Conservation (phyloP, 2,888 invertebrate species). For the Neoitamus cyanurus region DNA sequence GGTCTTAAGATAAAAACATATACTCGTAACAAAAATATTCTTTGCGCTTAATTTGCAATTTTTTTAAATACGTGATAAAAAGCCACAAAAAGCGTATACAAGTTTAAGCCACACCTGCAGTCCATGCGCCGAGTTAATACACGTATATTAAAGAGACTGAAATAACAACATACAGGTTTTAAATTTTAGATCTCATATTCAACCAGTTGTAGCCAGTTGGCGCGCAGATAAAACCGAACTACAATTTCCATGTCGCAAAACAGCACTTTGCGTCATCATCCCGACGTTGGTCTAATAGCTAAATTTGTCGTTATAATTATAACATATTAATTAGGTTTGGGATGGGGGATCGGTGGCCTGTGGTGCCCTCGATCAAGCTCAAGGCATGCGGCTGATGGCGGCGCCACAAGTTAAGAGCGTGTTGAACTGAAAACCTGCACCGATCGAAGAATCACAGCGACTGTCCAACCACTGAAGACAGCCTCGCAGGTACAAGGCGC, state of each 20-base stretch:
- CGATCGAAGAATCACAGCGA: neutral
- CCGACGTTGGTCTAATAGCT: neutral
- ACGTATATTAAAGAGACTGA: neutral
- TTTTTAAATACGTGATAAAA: neutral
- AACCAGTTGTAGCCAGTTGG: neutral
- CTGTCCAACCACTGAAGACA: neutral
- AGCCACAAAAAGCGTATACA: neutral
- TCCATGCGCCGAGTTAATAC: neutral
- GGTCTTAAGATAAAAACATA: neutral
- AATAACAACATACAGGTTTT: neutral
- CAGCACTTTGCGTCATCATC: neutral
- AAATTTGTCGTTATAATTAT: neutral
- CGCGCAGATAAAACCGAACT: neutral
- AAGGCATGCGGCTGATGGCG: neutral
- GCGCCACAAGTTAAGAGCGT: neutral
- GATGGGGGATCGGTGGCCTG: neutral
- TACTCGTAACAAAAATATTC: neutral
- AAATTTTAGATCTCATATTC: neutral
- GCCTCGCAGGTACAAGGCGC: neutral
- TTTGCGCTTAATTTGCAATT: neutral
- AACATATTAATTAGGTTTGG: neutral
- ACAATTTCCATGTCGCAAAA: neutral
- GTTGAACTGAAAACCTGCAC: neutral
- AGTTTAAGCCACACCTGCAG: neutral
- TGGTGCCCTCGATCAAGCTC: slow-evolving; percentile 15